These are phyloP conservation scores for Enhydra lutris DNA, from an alignment of 2,113 vertebrate species.

Conservation along the genomic window DNA sequence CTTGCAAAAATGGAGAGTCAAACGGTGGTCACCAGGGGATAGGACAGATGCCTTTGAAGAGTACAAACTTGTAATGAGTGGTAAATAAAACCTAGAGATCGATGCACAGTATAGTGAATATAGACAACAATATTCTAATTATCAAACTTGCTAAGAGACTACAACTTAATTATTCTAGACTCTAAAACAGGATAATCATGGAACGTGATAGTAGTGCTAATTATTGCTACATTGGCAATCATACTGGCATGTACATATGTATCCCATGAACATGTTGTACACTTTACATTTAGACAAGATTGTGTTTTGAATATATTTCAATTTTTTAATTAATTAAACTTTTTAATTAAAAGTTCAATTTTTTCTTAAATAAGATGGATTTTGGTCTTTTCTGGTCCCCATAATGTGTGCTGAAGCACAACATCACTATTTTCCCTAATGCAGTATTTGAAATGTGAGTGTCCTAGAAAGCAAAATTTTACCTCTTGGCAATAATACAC, in stretches of 20 bases:
- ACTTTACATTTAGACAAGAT: not conserved
- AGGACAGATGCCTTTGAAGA: not conserved
- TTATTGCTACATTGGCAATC: not conserved
- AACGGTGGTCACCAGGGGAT: not conserved
- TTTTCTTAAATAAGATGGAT: not conserved
- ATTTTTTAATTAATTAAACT: not conserved
- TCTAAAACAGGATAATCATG: not conserved
- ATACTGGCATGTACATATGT: not conserved
- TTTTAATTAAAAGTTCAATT: not conserved
- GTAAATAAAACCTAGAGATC: not conserved
- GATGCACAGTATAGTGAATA: not conserved
- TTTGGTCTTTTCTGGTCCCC: not conserved
- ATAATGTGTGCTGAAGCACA: no score
- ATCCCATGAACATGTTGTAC: not conserved
- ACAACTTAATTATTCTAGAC: not conserved
- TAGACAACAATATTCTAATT: not conserved
- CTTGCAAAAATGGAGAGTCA: not conserved
- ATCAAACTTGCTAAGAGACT: not conserved
- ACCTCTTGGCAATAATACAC: slow-evolving; percentile 1
- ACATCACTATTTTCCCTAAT: not conserved
- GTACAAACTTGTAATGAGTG: not conserved
- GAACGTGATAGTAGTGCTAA: not conserved
- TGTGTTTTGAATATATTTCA: not conserved
- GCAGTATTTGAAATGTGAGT: not conserved
- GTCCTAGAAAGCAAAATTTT: not conserved